Conservation (phyloP, 2,888 invertebrate species). For the Reticulitermes lucifugus region DNA sequence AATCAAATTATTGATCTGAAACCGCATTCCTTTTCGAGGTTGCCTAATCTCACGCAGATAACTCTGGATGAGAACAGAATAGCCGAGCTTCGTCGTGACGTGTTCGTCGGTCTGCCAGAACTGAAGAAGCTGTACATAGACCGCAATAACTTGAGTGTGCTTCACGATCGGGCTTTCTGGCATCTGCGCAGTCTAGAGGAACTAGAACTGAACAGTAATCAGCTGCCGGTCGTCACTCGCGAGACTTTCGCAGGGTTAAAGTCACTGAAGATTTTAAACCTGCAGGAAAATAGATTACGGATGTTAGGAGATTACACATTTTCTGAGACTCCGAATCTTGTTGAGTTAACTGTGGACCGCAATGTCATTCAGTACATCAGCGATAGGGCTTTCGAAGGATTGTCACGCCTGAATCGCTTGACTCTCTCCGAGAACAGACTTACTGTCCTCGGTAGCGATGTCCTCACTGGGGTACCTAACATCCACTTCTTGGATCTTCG, state of each 20-base stretch:
- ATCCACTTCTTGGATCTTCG: constrained; percentile 81
- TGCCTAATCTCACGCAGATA: constrained; percentile 76
- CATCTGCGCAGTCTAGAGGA: constrained; percentile 80
- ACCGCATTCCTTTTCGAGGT: constrained; percentile 78
- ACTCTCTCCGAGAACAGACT: constrained; percentile 83
- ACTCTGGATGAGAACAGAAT: constrained; percentile 80
- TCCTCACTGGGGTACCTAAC: constrained; percentile 79
- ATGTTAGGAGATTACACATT: constrained; percentile 85
- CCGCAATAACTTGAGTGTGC: constrained; percentile 81
- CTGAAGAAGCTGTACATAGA: constrained; percentile 84
- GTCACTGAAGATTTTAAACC: constrained; percentile 78
- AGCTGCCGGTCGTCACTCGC: constrained; percentile 73
- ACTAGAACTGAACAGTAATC: constrained; percentile 90
- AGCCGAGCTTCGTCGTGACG: constrained; percentile 76
- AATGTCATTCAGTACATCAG: constrained; percentile 74
- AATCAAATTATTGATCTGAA: constrained; percentile 78
- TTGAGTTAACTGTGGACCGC: constrained; percentile 72
- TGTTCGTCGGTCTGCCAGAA: constrained; percentile 77
- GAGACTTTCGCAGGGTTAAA: constrained; percentile 83
- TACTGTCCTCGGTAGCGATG: constrained; percentile 75
- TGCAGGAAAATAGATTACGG: constrained; percentile 79
- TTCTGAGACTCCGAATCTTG: constrained; percentile 79
- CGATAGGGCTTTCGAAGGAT: constrained; percentile 80
- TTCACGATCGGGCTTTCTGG: constrained; percentile 87
- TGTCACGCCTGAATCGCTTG: constrained; percentile 78